A percentile compares a stretch with the other conserved stretches of the same genome.
phyloP scores from a whole-genome alignment of 1,140 invertebrate species.

The Drosophila dunni region DNA sequence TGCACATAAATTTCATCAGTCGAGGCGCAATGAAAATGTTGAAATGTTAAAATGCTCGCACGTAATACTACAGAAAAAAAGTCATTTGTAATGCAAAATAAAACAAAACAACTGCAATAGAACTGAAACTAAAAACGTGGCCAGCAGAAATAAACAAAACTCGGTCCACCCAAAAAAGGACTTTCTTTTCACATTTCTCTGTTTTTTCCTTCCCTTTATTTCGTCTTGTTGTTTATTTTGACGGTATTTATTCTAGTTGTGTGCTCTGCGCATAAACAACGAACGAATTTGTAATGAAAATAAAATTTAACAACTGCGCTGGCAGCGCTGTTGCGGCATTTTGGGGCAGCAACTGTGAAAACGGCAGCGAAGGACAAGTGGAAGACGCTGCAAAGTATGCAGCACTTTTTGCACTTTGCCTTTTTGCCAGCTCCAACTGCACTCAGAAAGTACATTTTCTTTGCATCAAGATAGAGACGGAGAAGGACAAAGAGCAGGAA shows the following conservation, averaged over 20 bases:
- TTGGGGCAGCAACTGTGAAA: slow-evolving; percentile 31
- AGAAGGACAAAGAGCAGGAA: neutral
- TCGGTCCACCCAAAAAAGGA: slow-evolving; percentile 16
- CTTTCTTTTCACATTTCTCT: slow-evolving; percentile 36
- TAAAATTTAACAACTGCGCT: slow-evolving; percentile 67
- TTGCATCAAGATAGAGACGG: neutral
- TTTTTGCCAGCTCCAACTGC: slow-evolving; percentile 1
- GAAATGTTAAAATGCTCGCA: slow-evolving; percentile 81
- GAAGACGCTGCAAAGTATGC: slow-evolving; percentile 73
- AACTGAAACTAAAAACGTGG: slow-evolving; percentile 65
- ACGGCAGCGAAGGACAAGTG: slow-evolving; percentile 55
- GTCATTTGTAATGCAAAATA: slow-evolving; percentile 77
- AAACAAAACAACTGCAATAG: slow-evolving; percentile 49
- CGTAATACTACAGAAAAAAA: slow-evolving; percentile 51
- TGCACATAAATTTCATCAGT: slow-evolving; percentile 75
- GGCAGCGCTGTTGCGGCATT: slow-evolving; percentile 25
- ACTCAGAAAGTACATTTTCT: slow-evolving; percentile 2
- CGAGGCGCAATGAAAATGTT: slow-evolving; percentile 76
- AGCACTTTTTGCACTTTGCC: slow-evolving; percentile 63
- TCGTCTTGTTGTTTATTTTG: slow-evolving; percentile 17
- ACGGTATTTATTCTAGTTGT: slow-evolving; percentile 56
- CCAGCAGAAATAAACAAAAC: slow-evolving; percentile 54
- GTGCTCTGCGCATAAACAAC: slow-evolving; percentile 63
- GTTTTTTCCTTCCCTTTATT: slow-evolving; percentile 14
- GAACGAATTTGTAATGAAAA: slow-evolving; percentile 76